Base-by-base conservation (phyloP, 2,113 vertebrate genomes). In the Tricholaema leucomelas region DNA sequence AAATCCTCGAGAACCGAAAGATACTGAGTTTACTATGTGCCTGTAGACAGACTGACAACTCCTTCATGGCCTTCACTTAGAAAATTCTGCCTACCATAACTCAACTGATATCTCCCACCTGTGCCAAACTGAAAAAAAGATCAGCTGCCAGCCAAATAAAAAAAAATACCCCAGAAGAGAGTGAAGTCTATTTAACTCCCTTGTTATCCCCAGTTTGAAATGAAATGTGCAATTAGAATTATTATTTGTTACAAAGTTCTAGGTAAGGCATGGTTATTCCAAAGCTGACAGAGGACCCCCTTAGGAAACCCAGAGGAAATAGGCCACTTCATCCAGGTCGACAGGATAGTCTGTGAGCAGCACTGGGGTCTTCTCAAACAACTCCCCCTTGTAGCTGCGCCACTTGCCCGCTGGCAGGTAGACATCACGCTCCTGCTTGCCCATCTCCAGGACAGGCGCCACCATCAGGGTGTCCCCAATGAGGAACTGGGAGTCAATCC, bases 401-500 rank as follows among this genome's bases (percentile, higher is more conserved):
- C 99, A 99, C 59, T 97, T 98, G 76, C 99, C 99, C 0, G 98
- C 98, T 0, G 99, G 99, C 65, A 99, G 98, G 91, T 99, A 99
- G 79, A 99, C 98, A 3, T 99, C 99, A 0, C 99, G 97, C 85
- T 99, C 98, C 92, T 99, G 98, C 92, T 99, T 99, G 52, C 99
- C 98, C 2, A 98, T 98, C 95, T 99, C 99, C 95, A 99, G 97
- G 28, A 99, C 98, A 0, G 99, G 99, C 1, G 99, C 99, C 87
- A 99, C 99, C 96, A 99, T 99, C 74, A 99, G 98, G 40, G 99
- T 98, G 92, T 99, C 99, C 27, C 99, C 99, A 2, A 99, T 99
- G 69, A 99, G 98, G 92, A 99, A 99, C 97, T 99, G 99, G 1
- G 99, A 99, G 96, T 99, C 99, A 1, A 99, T 98, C 70, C 98